Conservation (phyloP, 2,113 vertebrate genomes). For the human region DNA sequence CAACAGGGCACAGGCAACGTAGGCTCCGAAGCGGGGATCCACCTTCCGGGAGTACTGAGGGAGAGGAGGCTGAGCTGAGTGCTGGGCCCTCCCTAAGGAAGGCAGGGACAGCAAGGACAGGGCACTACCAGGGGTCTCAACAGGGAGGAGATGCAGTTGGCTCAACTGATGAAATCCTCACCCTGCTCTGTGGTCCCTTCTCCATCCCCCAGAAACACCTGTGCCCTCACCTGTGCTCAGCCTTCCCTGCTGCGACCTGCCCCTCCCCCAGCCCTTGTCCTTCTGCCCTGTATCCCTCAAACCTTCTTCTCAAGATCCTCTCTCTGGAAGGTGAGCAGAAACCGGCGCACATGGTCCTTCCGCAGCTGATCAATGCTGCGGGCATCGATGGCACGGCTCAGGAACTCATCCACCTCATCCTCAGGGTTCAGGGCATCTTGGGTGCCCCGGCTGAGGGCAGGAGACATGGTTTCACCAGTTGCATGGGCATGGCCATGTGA, state of each 20-base stretch:
- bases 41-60: constrained; percentile 95
- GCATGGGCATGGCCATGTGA: not conserved
- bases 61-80: not conserved
- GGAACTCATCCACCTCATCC: constrained; percentile 96
- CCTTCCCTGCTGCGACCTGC: not conserved
- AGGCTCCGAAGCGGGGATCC: constrained; percentile 95
- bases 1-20: constrained; percentile 93
- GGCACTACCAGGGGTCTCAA: not conserved
- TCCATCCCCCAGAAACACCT: not conserved
- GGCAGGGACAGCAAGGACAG: not conserved
- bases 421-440: constrained; percentile 96
- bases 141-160: not conserved
- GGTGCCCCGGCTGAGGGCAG: constrained; percentile 87
- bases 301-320: constrained; percentile 97
- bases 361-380: constrained; percentile 97
- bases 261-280: not conserved
- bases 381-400: constrained; percentile 95
- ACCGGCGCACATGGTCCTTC: constrained; percentile 96
- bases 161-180: not conserved
- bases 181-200: not conserved
- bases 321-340: constrained; percentile 97
- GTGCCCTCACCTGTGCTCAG: not conserved
- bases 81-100: not conserved
- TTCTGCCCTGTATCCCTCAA: not conserved
- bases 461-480: constrained; percentile 31